phyloP scores from a whole-genome alignment of 92 coral and sea anemone species.

The Epizoanthus fatuus region DNA sequence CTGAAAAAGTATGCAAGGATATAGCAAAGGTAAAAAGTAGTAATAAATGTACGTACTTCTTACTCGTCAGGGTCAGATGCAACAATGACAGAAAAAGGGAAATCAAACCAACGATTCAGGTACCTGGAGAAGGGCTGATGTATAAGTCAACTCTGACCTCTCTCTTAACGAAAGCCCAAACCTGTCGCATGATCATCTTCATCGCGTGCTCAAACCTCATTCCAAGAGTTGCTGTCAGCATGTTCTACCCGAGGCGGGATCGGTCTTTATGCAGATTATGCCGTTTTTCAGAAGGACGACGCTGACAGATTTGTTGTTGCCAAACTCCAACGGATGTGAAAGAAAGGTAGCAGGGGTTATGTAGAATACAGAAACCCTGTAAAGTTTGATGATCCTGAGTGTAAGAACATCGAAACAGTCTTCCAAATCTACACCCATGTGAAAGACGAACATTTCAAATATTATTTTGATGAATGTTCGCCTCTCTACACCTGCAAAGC shows the following conservation, averaged over 20 bases:
- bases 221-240: not conserved
- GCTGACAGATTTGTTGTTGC: too few species aligned
- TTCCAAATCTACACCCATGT: conserved; percentile 13
- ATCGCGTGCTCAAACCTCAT: not conserved
- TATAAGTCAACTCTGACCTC: conserved; percentile 24
- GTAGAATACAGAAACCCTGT: too few species aligned
- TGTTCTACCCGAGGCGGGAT: not conserved
- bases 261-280: not conserved
- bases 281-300: too few species aligned
- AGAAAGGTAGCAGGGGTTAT: too few species aligned
- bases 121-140: not conserved
- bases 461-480: conserved; percentile 23
- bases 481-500: conserved; percentile 30
- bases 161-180: conserved; percentile 3
- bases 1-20: too few species aligned
- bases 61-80: too few species aligned
- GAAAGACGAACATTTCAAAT: conserved; percentile 23
- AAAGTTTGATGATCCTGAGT: not conserved
- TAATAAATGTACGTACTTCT: too few species aligned
- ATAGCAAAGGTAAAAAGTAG: too few species aligned
- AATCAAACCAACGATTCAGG: conserved; percentile 22
- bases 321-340: too few species aligned
- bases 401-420: conserved; percentile 21
- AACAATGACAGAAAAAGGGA: not conserved
- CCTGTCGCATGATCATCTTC: conserved; percentile 33